Evolutionary conservation across 2,113 vertebrate genomes (phyloP).

Genomic region (Strix aluco): DNA sequence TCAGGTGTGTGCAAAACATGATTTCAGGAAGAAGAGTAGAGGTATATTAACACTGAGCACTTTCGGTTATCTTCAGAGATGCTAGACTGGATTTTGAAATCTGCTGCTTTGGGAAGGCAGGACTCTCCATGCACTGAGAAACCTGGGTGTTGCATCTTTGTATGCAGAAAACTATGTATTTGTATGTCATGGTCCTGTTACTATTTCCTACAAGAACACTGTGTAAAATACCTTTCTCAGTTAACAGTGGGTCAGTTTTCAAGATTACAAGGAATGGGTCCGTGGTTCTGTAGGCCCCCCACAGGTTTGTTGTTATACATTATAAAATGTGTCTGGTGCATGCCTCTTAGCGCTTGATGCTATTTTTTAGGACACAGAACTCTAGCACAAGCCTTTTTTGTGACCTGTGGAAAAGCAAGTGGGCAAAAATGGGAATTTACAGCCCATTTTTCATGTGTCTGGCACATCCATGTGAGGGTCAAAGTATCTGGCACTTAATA

Average conservation of each 20-base stretch:
- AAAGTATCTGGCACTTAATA: background rate
- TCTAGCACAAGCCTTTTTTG: background rate
- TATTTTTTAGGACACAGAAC: background rate
- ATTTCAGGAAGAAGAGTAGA: background rate
- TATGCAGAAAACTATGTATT: rapidly evolving
- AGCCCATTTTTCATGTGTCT: background rate
- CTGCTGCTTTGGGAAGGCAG: background rate
- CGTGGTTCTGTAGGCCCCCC: background rate
- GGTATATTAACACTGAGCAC: background rate
- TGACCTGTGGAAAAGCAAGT: background rate
- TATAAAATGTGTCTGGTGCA: background rate
- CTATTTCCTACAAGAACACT: background rate
- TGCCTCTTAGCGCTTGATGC: rapidly evolving
- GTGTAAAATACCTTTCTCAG: background rate
- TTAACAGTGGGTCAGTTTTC: background rate
- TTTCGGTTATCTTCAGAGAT: background rate
- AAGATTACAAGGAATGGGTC: background rate
- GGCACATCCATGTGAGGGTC: rapidly evolving
- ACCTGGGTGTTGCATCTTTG: rapidly evolving
- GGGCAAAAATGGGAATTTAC: background rate
- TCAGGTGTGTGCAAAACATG: background rate
- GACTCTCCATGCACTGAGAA: too few relatives aligned
- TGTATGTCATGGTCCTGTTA: rapidly evolving
- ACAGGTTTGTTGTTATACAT: background rate
- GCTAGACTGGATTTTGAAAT: background rate